Evolutionary conservation across 2,113 vertebrate genomes (phyloP), one percentile per base, ranked within the genome.

Genomic region (Ophthalmotilapia sp.): DNA sequence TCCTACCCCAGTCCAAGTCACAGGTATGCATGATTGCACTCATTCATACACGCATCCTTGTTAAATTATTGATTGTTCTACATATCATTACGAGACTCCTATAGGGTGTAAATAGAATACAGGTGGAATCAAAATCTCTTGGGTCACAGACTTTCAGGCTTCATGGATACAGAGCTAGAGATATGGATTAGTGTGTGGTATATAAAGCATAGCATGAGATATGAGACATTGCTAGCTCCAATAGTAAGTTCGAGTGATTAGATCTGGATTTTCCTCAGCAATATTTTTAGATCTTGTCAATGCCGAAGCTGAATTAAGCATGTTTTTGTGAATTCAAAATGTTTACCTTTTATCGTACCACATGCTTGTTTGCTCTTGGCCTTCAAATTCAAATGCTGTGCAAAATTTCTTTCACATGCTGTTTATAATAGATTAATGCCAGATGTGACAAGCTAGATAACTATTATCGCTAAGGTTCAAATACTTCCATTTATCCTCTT

Each of bases 1-100:
- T 91, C 87, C 95, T 99, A 88, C 97, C 98, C 47, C 96, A 97
- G 93, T 98, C 98, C 56, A 96, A 94, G 89, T 98, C 98, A 90
- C 98, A 99, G 98, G 97, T 98, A 93, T 68, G 91, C 82, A 86
- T 87, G 82, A 38, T 40, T 91, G 53, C 86, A 88, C 88, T 65
- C 54, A 56, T 58, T 58, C 19, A 84, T 56, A 88, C 82, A 62
- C 10, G 6, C 53, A 87, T 81, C 29, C 13, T 17, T 73, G 42
- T 26, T 92, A 17, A 88, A 89, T 91, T 26, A 87, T 88, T 91
- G 13, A 88, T 88, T 84, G 9, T 49, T 62, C 62, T 84, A 77
- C 68, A 83, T 86, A 88, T 87, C 65, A 26, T 81, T 79, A 84
- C 83, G 92, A 73, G 83, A 65, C 47, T 56, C 26, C 7, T 45